Evolutionary conservation across 2,888 invertebrate genomes (phyloP), one percentile per base, ranked within the genome.

Genomic region (Coelogynopora nodosa): DNA sequence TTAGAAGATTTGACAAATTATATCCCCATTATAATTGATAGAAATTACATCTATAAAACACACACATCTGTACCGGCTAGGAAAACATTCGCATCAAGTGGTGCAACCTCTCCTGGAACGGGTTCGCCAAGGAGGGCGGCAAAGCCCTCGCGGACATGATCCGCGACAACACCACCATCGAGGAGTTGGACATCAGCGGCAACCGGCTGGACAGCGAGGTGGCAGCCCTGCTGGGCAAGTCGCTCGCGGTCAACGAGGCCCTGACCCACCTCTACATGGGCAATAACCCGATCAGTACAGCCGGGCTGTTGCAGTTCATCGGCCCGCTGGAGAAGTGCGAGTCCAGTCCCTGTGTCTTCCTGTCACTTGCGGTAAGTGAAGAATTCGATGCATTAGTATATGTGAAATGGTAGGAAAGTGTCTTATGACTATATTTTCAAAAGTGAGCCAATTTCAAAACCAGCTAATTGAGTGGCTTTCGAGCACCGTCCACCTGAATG

Each of bases 91-190:
- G 91, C 13, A 87, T 92, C 84, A 91, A 91, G 87, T 88, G 88
- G 1, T 90, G 90, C 74, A 90, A 90, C 87, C 88, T 92, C 49
- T 89, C 91, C 28, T 92, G 91, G 90, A 92, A 92, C 88, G 91
- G 92, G 0, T 90, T 92, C 84, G 91, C 90, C 2, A 88, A 89
- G 23, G 90, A 90, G 86, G 91, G 91, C 13, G 91, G 92, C 0
- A 87, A 88, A 31, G 91, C 90, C 0, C 88, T 92, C 1, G 91
- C 90, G 0, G 91, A 91, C 30, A 91, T 91, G 0, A 87, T 92
- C 82, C 87, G 88, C 23, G 88, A 88, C 67, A 92, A 92, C 87
- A 90, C 90, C 86, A 88, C 90, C 0, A 88, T 92, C 28, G 87
- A 89, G n/a, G 90, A 91, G 85, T 88, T 92, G 28, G 90, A 91